A percentile compares a stretch with the other conserved stretches of the same genome.
Evolutionary conservation across 1,140 invertebrate species (phyloP).

Genomic region (Palaemon carinicauda): DNA sequence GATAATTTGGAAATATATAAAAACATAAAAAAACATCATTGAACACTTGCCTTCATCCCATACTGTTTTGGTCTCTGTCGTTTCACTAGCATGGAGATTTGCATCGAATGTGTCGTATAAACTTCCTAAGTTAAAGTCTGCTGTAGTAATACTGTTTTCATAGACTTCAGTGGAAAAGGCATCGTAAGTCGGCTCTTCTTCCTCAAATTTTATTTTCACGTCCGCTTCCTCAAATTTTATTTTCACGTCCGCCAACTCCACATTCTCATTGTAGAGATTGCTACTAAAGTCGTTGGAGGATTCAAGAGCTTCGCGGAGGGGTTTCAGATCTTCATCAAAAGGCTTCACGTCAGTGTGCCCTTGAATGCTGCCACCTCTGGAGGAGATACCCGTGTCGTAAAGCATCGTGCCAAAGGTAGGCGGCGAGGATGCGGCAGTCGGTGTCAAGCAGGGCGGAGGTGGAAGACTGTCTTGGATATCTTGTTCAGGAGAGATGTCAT

Average conservation of each 20-base stretch:
- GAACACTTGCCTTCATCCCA: not conserved
- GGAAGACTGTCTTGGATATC: not conserved
- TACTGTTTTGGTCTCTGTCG: not conserved
- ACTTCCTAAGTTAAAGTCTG: not conserved
- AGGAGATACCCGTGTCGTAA: not conserved
- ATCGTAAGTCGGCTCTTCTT: conserved; percentile 17
- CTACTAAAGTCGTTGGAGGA: not conserved
- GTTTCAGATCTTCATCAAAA: not conserved
- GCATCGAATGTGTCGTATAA: conserved; percentile 1
- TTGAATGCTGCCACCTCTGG: not conserved
- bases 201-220: not conserved
- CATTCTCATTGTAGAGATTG: not conserved
- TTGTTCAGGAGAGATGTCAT: not conserved
- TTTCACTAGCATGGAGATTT: not conserved
- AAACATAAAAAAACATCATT: too few relatives aligned
- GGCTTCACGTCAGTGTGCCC: not conserved
- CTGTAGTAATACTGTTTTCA: not conserved
- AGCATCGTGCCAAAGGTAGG: not conserved
- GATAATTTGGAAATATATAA: too few relatives aligned
- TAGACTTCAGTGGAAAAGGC: conserved; percentile 11
- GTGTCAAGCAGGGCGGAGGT: not conserved
- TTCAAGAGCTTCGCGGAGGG: not conserved
- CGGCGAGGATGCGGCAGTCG: not conserved
- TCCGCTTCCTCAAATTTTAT: conserved; percentile 7
- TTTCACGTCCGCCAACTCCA: not conserved